Evolutionary conservation across 1,140 invertebrate species (phyloP), one percentile per base, ranked within the genome.

Genomic region (Zaprionus camerounensis): DNA sequence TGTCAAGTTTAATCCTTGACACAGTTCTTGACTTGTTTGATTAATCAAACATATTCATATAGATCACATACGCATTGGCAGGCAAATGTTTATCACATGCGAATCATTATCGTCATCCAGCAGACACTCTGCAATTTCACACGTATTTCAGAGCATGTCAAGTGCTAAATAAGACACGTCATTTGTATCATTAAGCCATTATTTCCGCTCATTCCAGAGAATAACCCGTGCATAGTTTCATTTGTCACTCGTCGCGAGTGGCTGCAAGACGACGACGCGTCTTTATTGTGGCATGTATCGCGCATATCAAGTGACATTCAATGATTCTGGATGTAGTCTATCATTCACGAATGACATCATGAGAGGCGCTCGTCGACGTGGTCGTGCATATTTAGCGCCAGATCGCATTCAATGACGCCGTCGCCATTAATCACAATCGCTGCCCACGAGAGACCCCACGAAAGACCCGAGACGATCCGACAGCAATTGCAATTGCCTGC

Each of bases 171-270:
- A 77, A 59, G 62, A 71, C 78, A 82, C 78, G 78, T 90, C 85
- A 85, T 88, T 88, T 80, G 72, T 81, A 77, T 90, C 81, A 88
- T 88, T 88, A 88, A 88, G 81, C 76, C 85, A 88, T 88, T 85
- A 90, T 88, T 88, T 88, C 85, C 85, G 85, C 86, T 78, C 81
- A 51, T 74, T 71, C 38, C 66, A 78, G 76, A 71, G 62, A 64
- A 55, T 36, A 34, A 66, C 38, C 53, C 22, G 53, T 49, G 63
- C 64, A 80, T 81, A 57, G 68, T 78, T 66, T 75, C 82, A 61
- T 67, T 78, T 85, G 78, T 81, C 84, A 84, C 63, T 78, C 58
- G 62, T 64, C 71, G 58, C 80, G 74, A 70, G 73, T 20, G 46
- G 34, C 15, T 34, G 51, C 55, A 49, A 75, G 49, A 71, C 63